Evolutionary conservation across 2,888 invertebrate species (phyloP), one percentile per base, ranked within the genome.

Genomic region (Hydrotaea cyrtoneurina): DNA sequence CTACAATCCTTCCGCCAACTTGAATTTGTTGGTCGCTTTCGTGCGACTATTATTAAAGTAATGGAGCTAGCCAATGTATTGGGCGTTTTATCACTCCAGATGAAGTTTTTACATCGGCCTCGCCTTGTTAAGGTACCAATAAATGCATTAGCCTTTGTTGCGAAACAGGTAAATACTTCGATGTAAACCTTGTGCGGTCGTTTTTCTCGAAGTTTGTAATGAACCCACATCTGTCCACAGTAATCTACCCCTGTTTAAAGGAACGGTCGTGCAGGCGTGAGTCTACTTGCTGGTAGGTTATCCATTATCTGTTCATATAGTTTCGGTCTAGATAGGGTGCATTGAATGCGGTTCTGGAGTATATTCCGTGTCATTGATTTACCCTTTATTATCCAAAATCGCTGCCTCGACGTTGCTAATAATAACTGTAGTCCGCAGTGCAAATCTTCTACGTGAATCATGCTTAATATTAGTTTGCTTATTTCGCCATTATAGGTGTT

Each of bases 221-320:
- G 73, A 13, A 73, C 73, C n/a, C n/a, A n/a, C n/a, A n/a, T n/a
- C n/a, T 80, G 86, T 15, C 80, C 85, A 59, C 78, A 83, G n/a
- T 80, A 86, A 39, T 87, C 87, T 0, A 86, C 74, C 19, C 81
- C 84, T n/a, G n/a, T n/a, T n/a, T n/a, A n/a, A n/a, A n/a, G n/a
- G n/a, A n/a, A n/a, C 36, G 72, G 13, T 15, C 84, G 46, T 0
- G 73, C 46, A 53, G 86, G 75, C 13, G 76, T 80, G 4, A 77
- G 66, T 79, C 82, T 46, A 11, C 23, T 10, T 74, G 53, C n/a
- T 11, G 79, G 81, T 62, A 81, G 50, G 10, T 62, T 62, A 3
- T 46, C 64, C 64, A 76, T 76, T 8, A 76, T 46, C 13, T 57
- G 57, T 23, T 57, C 11, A 10, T n/a, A 23, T 23, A 57, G 21